A percentile compares a stretch with the other conserved stretches of the same genome.
Conservation (phyloP, 2,797 vertebrate genomes). For the Ceryle rudis region DNA sequence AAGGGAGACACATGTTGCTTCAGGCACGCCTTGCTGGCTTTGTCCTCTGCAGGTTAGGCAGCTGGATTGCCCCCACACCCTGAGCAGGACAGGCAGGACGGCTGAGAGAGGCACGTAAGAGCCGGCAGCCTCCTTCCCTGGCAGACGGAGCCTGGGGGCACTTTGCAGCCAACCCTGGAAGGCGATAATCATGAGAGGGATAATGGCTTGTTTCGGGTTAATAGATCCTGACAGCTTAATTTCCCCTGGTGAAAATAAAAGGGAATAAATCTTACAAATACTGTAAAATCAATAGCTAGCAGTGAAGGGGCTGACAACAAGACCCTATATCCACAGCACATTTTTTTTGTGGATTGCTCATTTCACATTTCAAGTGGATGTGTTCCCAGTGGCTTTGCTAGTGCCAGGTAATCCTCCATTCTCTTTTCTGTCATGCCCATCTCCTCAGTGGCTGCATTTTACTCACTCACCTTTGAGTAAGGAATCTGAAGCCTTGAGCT, state of each 20-base stretch:
- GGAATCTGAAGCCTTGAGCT: background rate
- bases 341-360: slow-evolving; percentile 42
- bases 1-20: fast-evolving
- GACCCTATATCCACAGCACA: slow-evolving; percentile 28
- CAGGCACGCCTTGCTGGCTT: background rate
- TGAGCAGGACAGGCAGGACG: background rate
- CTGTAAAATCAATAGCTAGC: slow-evolving; percentile 75
- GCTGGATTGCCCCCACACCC: background rate
- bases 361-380: background rate
- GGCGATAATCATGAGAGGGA: slow-evolving; percentile 47
- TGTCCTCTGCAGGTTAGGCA: background rate
- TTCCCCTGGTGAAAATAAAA: slow-evolving; percentile 75
- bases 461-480: background rate
- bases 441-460: background rate
- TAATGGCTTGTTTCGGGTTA: slow-evolving; percentile 71
- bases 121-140: background rate
- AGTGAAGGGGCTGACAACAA: slow-evolving; percentile 60
- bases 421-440: background rate
- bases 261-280: slow-evolving; percentile 73
- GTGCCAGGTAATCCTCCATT: slow-evolving; percentile 20
- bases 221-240: slow-evolving; percentile 74
- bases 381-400: slow-evolving; percentile 23
- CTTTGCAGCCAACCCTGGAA: slow-evolving; percentile 24
- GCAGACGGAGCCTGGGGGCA: background rate
- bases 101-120: background rate